phyloP scores from a whole-genome alignment of 2,797 vertebrate species.

The Aselliscus stoliczkanus region DNA sequence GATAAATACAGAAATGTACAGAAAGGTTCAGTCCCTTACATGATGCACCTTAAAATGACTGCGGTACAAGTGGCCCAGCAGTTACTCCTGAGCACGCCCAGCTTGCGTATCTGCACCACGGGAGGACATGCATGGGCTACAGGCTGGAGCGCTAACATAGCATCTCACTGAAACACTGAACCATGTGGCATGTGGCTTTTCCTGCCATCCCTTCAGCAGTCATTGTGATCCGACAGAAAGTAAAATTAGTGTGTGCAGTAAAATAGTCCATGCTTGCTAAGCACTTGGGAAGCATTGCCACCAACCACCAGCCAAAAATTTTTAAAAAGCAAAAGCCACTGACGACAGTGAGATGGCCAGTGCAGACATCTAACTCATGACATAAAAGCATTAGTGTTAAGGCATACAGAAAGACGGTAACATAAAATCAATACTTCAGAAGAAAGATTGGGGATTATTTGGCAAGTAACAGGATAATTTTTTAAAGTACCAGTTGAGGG shows the following conservation, averaged over 20 bases:
- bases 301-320: background rate
- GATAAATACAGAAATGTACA: background rate
- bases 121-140: background rate
- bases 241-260: background rate
- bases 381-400: background rate
- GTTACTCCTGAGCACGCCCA: background rate
- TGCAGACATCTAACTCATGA: background rate
- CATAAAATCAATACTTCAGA: background rate
- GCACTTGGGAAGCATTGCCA: background rate
- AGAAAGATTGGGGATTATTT: background rate
- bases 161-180: background rate
- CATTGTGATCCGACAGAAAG: background rate
- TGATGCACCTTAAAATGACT: background rate
- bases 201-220: background rate
- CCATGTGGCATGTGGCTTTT: background rate
- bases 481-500: background rate
- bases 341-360: background rate
- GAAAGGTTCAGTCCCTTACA: background rate
- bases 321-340: background rate
- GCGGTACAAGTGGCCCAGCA: background rate
- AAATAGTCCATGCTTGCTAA: background rate
- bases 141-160: background rate
- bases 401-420: background rate
- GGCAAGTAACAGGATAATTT: background rate
- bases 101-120: rapidly evolving